Evolutionary conservation across 1,140 invertebrate species (phyloP).

Genomic region (Drosophila tsacasi): DNA sequence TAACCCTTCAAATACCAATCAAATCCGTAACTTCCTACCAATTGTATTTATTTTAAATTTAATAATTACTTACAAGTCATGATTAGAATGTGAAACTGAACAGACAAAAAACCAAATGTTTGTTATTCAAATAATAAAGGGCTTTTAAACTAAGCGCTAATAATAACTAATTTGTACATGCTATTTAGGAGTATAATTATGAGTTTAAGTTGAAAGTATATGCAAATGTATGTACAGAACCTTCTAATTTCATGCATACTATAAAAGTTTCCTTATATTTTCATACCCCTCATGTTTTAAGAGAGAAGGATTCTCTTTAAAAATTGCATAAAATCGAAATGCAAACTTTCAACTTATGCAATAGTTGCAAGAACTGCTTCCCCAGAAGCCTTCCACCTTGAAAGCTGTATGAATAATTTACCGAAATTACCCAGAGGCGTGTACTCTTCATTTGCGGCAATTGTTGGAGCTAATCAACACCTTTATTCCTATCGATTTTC

Average conservation of each 20-base stretch:
- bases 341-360: slow-evolving; percentile 21
- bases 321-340: neutral
- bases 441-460: slow-evolving; percentile 18
- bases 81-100: neutral
- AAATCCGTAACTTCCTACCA: neutral
- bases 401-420: slow-evolving; percentile 46
- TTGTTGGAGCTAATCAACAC: slow-evolving; percentile 46
- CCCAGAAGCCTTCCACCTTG: slow-evolving; percentile 1
- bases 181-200: neutral
- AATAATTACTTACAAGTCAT: neutral
- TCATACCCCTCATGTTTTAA: neutral
- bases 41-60: neutral
- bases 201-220: neutral
- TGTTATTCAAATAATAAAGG: neutral
- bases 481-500: slow-evolving; percentile 68
- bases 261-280: neutral
- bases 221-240: neutral
- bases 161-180: neutral
- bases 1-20: neutral
- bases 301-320: neutral
- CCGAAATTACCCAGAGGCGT: slow-evolving; percentile 16
- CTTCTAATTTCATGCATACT: neutral
- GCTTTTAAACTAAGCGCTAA: neutral
- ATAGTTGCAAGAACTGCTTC: slow-evolving; percentile 7
- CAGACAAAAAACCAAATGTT: neutral